These are phyloP conservation scores for Glossophaga mutica DNA, from an alignment of 2,797 vertebrate genomes.

Conservation along the genomic window DNA sequence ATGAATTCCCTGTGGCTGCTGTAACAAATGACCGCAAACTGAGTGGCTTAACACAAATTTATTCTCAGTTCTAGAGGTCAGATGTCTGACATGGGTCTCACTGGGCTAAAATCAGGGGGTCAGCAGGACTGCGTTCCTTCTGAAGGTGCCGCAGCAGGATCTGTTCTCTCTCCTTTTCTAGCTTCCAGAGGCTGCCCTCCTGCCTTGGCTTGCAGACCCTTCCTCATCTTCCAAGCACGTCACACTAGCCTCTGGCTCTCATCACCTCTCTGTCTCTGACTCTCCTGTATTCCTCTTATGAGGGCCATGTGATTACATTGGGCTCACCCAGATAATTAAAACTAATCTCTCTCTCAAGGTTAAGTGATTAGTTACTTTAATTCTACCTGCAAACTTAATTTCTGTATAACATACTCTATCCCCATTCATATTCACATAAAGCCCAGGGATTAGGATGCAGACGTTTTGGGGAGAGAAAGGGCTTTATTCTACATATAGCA, in stretches of 20 bases:
- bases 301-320: not conserved
- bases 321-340: not conserved
- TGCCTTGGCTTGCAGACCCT: not conserved
- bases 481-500: not conserved
- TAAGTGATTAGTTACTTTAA: not conserved
- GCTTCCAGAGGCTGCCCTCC: accelerated
- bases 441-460: not conserved
- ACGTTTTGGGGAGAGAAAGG: not conserved
- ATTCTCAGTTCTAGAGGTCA: not conserved
- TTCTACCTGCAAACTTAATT: not conserved
- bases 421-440: not conserved
- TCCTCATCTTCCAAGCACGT: not conserved
- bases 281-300: not conserved
- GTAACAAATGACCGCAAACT: not conserved
- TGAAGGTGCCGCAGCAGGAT: not conserved
- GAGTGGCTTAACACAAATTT: not conserved
- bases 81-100: not conserved
- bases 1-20: not conserved
- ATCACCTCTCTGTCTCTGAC: not conserved
- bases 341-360: not conserved
- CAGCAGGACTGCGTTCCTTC: not conserved
- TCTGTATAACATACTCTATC: not conserved
- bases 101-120: not conserved
- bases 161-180: not conserved
- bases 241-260: not conserved